Conservation (phyloP, 2,113 vertebrate species). For the Eclectus roratus region DNA sequence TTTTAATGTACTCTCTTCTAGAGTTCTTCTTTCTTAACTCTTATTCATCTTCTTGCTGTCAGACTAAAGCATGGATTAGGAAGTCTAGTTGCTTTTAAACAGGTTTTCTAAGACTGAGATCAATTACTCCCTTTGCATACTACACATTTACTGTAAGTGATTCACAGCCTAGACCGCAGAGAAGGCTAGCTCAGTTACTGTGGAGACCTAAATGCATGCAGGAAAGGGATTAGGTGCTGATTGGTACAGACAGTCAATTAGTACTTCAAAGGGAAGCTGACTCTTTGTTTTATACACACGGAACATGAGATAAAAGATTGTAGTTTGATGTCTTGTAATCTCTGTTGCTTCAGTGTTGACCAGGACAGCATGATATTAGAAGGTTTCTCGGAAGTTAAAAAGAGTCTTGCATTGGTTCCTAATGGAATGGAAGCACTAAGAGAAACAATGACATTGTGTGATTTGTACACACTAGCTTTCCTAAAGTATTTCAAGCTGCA, state of each 20-base stretch:
- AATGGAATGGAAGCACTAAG: conserved; percentile 65
- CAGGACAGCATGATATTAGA: conserved; percentile 65
- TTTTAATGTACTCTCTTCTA: not conserved
- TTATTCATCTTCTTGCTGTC: not conserved
- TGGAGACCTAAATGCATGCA: conserved; percentile 69
- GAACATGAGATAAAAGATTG: conserved; percentile 71
- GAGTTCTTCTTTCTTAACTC: not conserved
- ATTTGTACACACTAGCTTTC: conserved; percentile 68
- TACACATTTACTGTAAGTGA: conserved; percentile 34
- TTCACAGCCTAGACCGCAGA: conserved; percentile 18
- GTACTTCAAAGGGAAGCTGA: conserved; percentile 77
- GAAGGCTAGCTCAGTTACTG: conserved; percentile 67
- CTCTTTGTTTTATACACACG: conserved; percentile 71
- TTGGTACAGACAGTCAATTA: conserved; percentile 82
- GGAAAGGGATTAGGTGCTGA: conserved; percentile 73
- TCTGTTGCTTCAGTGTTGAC: conserved; percentile 68
- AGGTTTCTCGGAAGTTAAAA: conserved; percentile 70
- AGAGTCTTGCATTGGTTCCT: conserved; percentile 60
- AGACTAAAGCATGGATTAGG: not conserved
- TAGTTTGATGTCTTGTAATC: conserved; percentile 72
- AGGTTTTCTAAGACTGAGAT: not conserved
- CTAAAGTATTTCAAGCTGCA: conserved; percentile 68
- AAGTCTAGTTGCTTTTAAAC: not conserved
- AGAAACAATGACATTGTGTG: conserved; percentile 72
- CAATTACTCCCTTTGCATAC: conserved; percentile 6